Evolutionary conservation across 2,113 vertebrate species (phyloP), one percentile per base, ranked within the genome.

Genomic region (Dendrocopos noguchii): DNA sequence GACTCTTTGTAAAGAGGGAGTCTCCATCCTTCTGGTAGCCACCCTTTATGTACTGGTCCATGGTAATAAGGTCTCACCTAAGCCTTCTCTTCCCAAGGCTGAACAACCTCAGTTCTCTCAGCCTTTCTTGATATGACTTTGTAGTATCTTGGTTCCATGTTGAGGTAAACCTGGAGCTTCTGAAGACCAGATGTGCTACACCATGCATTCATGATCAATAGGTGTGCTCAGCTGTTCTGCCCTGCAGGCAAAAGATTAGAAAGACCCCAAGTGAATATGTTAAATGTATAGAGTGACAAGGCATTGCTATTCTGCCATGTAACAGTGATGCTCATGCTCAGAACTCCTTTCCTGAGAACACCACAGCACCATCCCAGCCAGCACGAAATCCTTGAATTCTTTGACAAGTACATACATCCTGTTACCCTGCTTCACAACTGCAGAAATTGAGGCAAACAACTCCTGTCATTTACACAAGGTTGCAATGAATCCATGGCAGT

Each of bases 351-450:
- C 36, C 52, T 28, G 67, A n/a, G 68, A 83, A 12, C 65, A 44
- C 9, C 64, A 24, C 28, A 12, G 74, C 84, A 80, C 2, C 42
- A 66, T 20, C 65, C 2, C 2, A 80, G 83, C 28, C 53, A 50
- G 76, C 74, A 55, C 60, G 22, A 88, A 91, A 93, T 36, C 70
- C 80, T 55, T 59, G 61, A 63, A 95, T 83, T 91, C 91, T 55
- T 83, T 66, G 73, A 86, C 57, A 65, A 85, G 73, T 8, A 80
- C 79, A 89, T 2, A 44, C 90, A 94, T 83, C 94, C 91, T 92
- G 70, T 86, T 90, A 14, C 60, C 2, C 84, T 31, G 39, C 64
- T 65, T 34, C 77, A 80, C 57, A 60, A 4, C 76, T 27, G 20
- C 42, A 17, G 80, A 88, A 80, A 78, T 50, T 8, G 27, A 87